Base-by-base conservation (phyloP, 2,113 vertebrate genomes). In the Actinemys pallida region DNA sequence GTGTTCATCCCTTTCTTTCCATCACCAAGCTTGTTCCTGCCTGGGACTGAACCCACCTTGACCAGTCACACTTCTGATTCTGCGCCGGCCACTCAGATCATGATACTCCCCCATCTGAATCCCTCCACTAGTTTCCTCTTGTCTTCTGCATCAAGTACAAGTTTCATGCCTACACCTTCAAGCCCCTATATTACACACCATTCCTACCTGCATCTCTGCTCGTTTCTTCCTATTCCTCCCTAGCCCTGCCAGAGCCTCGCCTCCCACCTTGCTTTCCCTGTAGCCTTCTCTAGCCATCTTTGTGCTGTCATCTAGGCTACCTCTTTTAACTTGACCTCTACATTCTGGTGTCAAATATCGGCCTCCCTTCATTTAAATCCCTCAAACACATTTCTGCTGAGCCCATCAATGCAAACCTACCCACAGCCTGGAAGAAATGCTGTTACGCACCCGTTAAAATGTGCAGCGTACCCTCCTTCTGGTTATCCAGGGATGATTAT, bases 291-390 rank as follows among this genome's bases (percentile, higher is more conserved):
- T 3, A 2, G 8, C 52, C 11, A 42, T 90, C n/a, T 54, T 54
- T 7, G 87, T 57, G 31, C 12, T 90, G 56, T 5, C 19, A 69
- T n/a, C 31, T n/a, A n/a, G 5, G 14, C 62, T 65, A 10, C 7
- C 27, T 19, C 39, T 72, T 35, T 45, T 53, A 52, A 62, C 4
- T 82, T 54, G 42, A 82, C 76, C 35, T 22, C 14, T n/a, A 56
- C n/a, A 4, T 8, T 86, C 25, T 24, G 49, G 31, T 0, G 0
- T 24, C 1, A 1, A 11, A 20, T 89, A 13, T 4, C 69, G n/a
- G 3, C 10, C 22, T 57, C 56, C 8, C 24, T 16, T 92, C 3
- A 62, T 72, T 83, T n/a, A 80, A 94, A 89, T 27, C 3, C 35
- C 62, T 14, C 35, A 78, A 25, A 29, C 45, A 72, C 39, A 3